Evolutionary conservation across 1,140 invertebrate species (phyloP).

Genomic region (Drepana arcuata): DNA sequence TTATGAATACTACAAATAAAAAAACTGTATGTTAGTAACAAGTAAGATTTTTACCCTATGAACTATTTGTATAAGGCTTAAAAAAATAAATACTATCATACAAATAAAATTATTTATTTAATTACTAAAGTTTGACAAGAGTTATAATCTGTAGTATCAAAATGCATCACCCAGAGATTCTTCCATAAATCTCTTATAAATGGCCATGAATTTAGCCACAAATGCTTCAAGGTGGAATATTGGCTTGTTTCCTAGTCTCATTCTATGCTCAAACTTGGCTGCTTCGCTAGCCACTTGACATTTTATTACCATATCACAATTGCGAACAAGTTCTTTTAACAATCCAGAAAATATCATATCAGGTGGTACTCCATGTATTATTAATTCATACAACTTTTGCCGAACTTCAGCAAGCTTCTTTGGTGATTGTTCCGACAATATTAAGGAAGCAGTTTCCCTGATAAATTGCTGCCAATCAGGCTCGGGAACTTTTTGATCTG

Average conservation of each 20-base stretch:
- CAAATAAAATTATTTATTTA: slow-evolving; percentile 13
- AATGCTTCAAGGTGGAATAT: slow-evolving; percentile 98
- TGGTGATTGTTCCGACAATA: slow-evolving; percentile 91
- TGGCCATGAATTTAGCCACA: slow-evolving; percentile 95
- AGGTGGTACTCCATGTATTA: slow-evolving; percentile 94
- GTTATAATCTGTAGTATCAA: no score
- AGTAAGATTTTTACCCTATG: background rate
- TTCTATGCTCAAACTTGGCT: slow-evolving; percentile 91
- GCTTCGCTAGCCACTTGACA: slow-evolving; percentile 87
- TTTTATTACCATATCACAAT: slow-evolving; percentile 93
- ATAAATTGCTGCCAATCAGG: slow-evolving; percentile 97
- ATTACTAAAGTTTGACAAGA: slow-evolving; percentile 11
- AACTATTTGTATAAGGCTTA: background rate
- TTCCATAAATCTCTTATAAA: slow-evolving; percentile 91
- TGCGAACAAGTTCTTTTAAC: slow-evolving; percentile 87
- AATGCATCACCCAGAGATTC: slow-evolving; percentile 69
- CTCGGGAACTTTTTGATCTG: slow-evolving; percentile 85
- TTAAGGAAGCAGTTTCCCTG: slow-evolving; percentile 88
- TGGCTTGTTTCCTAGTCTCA: slow-evolving; percentile 92
- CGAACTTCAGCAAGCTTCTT: slow-evolving; percentile 88
- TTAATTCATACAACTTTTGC: slow-evolving; percentile 91
- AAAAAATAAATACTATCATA: background rate
- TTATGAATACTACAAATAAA: slow-evolving; percentile 29
- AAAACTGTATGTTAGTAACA: slow-evolving; percentile 24
- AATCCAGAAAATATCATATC: slow-evolving; percentile 95